Conservation (phyloP, 2,888 invertebrate species). For the Megalurothrips usitatus region DNA sequence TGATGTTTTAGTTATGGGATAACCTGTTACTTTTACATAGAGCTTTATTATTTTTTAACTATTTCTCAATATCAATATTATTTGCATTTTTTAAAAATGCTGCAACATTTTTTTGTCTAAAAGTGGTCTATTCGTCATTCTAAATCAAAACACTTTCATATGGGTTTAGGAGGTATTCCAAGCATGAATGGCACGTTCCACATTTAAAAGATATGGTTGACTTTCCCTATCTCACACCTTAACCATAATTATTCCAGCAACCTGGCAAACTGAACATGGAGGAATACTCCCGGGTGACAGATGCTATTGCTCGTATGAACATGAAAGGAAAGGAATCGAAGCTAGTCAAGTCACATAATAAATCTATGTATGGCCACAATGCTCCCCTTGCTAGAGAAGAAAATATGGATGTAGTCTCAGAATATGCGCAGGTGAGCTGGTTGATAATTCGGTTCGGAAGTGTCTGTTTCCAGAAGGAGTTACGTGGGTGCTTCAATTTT, state of each 20-base stretch:
- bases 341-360: constrained; percentile 44
- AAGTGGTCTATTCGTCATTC: background rate
- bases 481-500: too few species aligned
- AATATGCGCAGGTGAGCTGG: constrained; percentile 61
- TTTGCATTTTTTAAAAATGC: too few species aligned
- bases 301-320: constrained; percentile 71
- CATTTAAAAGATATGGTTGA: too few species aligned
- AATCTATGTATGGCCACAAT: constrained; percentile 57
- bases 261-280: constrained; percentile 86
- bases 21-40: too few species aligned
- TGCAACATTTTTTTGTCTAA: background rate
- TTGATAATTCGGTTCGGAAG: too few species aligned
- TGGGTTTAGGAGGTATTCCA: too few species aligned
- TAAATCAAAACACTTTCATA: constrained; percentile 29
- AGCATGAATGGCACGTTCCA: too few species aligned
- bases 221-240: constrained; percentile 21
- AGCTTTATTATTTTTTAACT: too few species aligned
- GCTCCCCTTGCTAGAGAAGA: constrained; percentile 73
- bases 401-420: constrained; percentile 67
- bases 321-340: constrained; percentile 52
- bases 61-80: too few species aligned
- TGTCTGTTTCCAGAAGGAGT: too few species aligned
- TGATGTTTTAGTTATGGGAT: too few species aligned
- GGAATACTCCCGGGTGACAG: constrained; percentile 83
- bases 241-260: constrained; percentile 54